phyloP scores from a whole-genome alignment of 1,140 invertebrate genomes.

The Microplitis demolitor region DNA sequence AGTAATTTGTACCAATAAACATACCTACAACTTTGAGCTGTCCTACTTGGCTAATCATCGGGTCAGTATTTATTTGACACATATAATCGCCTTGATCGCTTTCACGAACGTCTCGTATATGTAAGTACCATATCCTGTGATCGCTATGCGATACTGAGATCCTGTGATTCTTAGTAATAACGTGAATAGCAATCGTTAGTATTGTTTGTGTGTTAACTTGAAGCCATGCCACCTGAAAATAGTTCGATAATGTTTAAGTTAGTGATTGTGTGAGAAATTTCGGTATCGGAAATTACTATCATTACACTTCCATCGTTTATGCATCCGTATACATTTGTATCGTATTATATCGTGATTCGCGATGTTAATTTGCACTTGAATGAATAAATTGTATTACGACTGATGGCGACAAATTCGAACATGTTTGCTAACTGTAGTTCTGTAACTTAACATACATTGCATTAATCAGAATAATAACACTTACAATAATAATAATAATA shows the following conservation, averaged over 20 bases:
- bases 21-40: slow-evolving; percentile 87
- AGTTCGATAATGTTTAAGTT: background rate
- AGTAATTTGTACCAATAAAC: slow-evolving; percentile 39
- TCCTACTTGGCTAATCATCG: slow-evolving; percentile 88
- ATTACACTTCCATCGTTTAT: background rate
- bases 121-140: slow-evolving; percentile 81
- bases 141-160: slow-evolving; percentile 82
- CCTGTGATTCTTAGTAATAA: slow-evolving; percentile 87
- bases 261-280: background rate
- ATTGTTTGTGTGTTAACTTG: slow-evolving; percentile 91
- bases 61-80: slow-evolving; percentile 91
- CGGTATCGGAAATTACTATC: background rate
- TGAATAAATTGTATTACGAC: too few species aligned
- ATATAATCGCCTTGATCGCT: slow-evolving; percentile 83
- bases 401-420: too few species aligned
- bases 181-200: slow-evolving; percentile 83
- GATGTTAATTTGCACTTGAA: too few species aligned
- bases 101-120: slow-evolving; percentile 79
- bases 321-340: too few species aligned
- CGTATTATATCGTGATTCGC: too few species aligned
- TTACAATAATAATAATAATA: too few species aligned
- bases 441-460: too few species aligned
- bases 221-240: slow-evolving; percentile 82
- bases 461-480: too few species aligned
- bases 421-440: too few species aligned